Conservation (phyloP, 2,797 vertebrate species). For the Ptychadena robeensis region DNA sequence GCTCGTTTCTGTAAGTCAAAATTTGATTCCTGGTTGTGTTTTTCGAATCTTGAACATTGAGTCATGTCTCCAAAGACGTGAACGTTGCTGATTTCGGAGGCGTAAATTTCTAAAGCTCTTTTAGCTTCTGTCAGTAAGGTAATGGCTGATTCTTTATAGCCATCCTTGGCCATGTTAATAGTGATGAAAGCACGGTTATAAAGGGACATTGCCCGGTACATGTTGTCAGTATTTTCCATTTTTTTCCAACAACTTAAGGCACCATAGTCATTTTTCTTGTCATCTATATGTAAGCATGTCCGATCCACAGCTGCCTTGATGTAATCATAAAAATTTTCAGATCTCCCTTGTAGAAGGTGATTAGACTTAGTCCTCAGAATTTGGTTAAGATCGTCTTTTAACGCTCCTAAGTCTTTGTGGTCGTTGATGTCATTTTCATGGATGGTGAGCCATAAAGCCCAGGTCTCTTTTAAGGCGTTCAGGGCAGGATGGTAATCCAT, state of each 20-base stretch:
- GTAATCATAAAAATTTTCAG: conserved; percentile 60
- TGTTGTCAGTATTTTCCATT: conserved; percentile 39
- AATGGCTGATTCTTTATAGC: conserved; percentile 54
- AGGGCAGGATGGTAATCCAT: conserved; percentile 63
- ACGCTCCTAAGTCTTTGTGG: conserved; percentile 29
- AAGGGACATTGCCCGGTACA: conserved; percentile 61
- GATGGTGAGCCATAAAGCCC: conserved; percentile 63
- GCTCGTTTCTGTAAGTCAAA: conserved; percentile 59
- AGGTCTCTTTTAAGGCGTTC: conserved; percentile 64
- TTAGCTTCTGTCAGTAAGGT: conserved; percentile 40
- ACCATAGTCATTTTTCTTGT: conserved; percentile 51
- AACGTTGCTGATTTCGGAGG: conserved; percentile 60
- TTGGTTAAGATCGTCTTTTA: conserved; percentile 45
- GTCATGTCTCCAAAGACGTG: conserved; percentile 52
- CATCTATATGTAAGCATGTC: conserved; percentile 53
- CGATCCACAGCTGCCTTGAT: conserved; percentile 60
- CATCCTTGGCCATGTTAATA: conserved; percentile 48
- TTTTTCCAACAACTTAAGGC: conserved; percentile 58
- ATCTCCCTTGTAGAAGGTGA: conserved; percentile 36
- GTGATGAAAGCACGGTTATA: conserved; percentile 64
- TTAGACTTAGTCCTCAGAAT: conserved; percentile 2
- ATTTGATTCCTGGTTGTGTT: conserved; percentile 47
- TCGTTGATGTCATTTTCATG: conserved; percentile 53
- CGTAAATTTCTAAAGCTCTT: conserved; percentile 27
- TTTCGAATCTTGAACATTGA: conserved; percentile 44